Evolutionary conservation across 2,888 invertebrate species (phyloP).

Genomic region (Hedychridium roseum): DNA sequence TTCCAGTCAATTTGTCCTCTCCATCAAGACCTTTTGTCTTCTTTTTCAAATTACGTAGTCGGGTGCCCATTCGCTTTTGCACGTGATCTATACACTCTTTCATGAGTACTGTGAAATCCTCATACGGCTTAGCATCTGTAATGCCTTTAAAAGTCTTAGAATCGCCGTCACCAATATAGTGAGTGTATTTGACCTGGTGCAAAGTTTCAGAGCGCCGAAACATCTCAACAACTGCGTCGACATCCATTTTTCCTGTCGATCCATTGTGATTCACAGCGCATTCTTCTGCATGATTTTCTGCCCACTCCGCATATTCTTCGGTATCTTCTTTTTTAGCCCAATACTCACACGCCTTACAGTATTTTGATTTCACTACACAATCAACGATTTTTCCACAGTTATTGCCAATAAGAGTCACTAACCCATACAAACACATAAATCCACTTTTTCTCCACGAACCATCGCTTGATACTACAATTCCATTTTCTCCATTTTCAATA

Average conservation of each 20-base stretch:
- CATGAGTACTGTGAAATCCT: conserved; percentile 2
- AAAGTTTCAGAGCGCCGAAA: conserved; percentile 14
- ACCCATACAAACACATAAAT: conserved; percentile 13
- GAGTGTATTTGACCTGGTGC: conserved; percentile 7
- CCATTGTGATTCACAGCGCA: conserved; percentile 7
- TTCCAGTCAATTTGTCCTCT: conserved; percentile 5
- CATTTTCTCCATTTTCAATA: no score
- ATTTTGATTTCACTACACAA: conserved; percentile 17
- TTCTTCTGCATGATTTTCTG: conserved; percentile 1
- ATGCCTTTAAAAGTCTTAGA: conserved; percentile 16
- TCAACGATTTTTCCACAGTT: conserved; percentile 13
- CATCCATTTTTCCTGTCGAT: conserved; percentile 7
- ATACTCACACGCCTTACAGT: conserved; percentile 16
- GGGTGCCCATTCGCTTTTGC: conserved; percentile 14
- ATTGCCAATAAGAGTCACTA: conserved; percentile 8
- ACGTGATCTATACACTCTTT: conserved; percentile 18
- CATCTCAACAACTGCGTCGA: conserved; percentile 5
- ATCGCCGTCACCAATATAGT: conserved; percentile 15
- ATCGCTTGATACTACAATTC: no score
- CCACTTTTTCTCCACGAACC: no score
- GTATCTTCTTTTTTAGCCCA: conserved; percentile 5
- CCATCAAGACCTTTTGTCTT: conserved; percentile 5
- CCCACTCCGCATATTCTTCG: conserved; percentile 10
- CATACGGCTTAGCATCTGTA: conserved; percentile 11
- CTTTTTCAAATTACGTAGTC: conserved; percentile 13